phyloP scores from a whole-genome alignment of 1,140 invertebrate species.

The Chlorops oryzae region DNA sequence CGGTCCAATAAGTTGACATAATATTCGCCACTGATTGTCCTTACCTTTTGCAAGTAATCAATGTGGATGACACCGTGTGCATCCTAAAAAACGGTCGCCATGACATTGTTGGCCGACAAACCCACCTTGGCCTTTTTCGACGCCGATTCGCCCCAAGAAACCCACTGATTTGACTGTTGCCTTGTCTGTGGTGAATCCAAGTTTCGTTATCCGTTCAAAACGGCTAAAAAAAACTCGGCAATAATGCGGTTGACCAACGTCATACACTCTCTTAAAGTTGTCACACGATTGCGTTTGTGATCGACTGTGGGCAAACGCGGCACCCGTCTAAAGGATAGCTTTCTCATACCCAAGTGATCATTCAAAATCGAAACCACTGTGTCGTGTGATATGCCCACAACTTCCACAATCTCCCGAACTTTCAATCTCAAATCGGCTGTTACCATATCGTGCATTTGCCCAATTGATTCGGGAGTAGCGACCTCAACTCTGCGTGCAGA shows the following conservation, averaged over 20 bases:
- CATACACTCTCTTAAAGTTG: no score
- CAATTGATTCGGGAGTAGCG: background rate
- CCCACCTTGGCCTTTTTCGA: conserved; percentile 13
- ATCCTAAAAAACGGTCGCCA: conserved; percentile 34
- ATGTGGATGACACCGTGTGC: no score
- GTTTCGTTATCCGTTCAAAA: conserved; percentile 12
- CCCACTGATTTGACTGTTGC: conserved; percentile 14
- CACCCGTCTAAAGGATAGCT: conserved; percentile 26
- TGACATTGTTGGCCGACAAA: conserved; percentile 25
- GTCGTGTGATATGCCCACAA: no score
- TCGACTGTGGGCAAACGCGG: conserved; percentile 28
- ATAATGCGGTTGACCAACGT: no score
- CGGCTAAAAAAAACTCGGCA: no score
- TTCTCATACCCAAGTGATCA: conserved; percentile 20
- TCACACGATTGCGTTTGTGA: conserved; percentile 16
- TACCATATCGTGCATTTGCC: no score
- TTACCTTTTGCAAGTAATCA: conserved; percentile 32
- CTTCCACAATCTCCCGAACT: no score
- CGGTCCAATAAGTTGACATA: conserved; percentile 19
- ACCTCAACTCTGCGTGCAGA: no score
- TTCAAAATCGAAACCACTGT: conserved; percentile 15
- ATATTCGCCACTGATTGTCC: conserved; percentile 23
- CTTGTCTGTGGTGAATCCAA: conserved; percentile 14
- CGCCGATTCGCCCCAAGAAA: background rate
- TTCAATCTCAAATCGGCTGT: no score